phyloP scores from a whole-genome alignment of 2,888 invertebrate genomes.

The Dynastes grantii region DNA sequence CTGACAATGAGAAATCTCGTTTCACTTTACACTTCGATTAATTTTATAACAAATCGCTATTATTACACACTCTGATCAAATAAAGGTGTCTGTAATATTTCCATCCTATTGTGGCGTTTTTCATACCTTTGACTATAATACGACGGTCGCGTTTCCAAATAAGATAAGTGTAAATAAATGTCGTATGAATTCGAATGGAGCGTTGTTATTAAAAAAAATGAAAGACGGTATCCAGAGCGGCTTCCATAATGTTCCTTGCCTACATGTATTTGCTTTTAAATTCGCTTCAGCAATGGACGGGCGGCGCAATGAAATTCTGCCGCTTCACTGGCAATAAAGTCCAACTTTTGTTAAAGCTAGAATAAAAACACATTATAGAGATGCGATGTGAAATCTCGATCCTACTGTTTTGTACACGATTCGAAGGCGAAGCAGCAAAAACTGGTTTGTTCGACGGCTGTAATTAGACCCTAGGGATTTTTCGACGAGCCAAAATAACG shows the following conservation, averaged over 20 bases:
- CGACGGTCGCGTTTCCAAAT: not conserved
- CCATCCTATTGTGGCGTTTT: too few relatives aligned
- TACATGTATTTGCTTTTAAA: constrained; percentile 12
- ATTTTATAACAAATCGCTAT: too few relatives aligned
- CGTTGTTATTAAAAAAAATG: not conserved
- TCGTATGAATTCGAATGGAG: not conserved
- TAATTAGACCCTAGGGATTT: too few relatives aligned
- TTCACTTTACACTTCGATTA: too few relatives aligned
- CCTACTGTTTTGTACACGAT: too few relatives aligned
- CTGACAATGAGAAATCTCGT: too few relatives aligned
- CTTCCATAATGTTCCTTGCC: not conserved
- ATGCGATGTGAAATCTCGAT: too few relatives aligned
- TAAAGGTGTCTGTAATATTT: too few relatives aligned
- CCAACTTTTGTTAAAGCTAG: not conserved
- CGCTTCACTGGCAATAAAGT: not conserved
- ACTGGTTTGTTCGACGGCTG: not conserved
- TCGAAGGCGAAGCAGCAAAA: not conserved
- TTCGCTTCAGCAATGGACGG: not conserved
- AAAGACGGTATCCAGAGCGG: not conserved
- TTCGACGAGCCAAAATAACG: too few relatives aligned
- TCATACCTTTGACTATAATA: too few relatives aligned
- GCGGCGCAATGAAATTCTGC: not conserved
- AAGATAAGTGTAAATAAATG: constrained; percentile 4
- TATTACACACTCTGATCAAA: too few relatives aligned
- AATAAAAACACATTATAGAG: too few relatives aligned